Evolutionary conservation across 2,888 invertebrate species (phyloP), one percentile per base, ranked within the genome.

Genomic region (Sthenelais limicola): DNA sequence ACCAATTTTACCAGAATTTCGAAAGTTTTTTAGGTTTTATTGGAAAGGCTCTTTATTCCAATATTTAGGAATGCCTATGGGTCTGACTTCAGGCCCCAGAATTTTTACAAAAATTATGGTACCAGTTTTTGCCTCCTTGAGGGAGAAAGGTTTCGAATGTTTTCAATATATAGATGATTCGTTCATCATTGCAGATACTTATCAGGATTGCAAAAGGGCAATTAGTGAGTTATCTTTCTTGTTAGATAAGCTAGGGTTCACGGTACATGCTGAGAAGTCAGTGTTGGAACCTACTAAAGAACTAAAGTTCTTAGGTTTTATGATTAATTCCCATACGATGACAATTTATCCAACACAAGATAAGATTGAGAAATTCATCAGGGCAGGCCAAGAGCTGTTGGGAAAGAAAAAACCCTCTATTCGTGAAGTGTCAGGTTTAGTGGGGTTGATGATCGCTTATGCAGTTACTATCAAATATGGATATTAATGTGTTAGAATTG

Each of bases 71-170:
- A 26, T 78, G 24, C 78, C 77, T 26, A 77, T 75, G 74, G 78
- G 78, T 12, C 49, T 75, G 3, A 48, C 72, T 18, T 73, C 47
- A 28, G 74, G 73, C 9, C 78, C 77, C 33, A 62, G 72, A 58
- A n/a, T 69, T 33, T 80, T 77, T 51, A 80, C 79, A 35, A 78
- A 78, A 51, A 21, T 80, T 2, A 12, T 80, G 21, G 78, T 78
- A 51, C 78, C 77, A 18, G 73, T 79, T 18, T 74, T 72, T 35
- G 68, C 77, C n/a, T 52, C 56, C 21, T 66, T 78, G 0, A 70
- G 77, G 48, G 48, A 35, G 9, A 62, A 49, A 7, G 77, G 77
- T 1, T 66, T 72, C 24, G 56, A 71, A 12, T 54, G 51, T 26
- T 68, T 35, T 26, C 68, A 66, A 30, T 79, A 74, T 56, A 78